phyloP scores from a whole-genome alignment of 2,113 vertebrate species.

The Pionites leucogaster region DNA sequence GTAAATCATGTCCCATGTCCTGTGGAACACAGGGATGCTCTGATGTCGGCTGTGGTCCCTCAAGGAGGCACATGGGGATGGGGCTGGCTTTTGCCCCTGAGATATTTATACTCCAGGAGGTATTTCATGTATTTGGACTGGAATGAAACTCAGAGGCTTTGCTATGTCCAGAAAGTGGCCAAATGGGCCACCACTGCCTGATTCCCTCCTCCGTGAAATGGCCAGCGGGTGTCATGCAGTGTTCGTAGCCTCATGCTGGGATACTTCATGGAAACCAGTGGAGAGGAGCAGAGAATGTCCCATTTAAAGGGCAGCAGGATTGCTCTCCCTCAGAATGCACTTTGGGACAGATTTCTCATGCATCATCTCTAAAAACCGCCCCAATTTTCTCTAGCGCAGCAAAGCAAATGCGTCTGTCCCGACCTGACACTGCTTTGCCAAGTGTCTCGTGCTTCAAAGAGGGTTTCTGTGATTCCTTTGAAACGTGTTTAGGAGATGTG shows the following conservation, averaged over 20 bases:
- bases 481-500: background rate
- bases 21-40: accelerated
- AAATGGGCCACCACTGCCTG: background rate
- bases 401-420: conserved; percentile 41
- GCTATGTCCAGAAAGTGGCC: background rate
- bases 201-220: accelerated
- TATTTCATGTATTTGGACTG: accelerated
- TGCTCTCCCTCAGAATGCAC: background rate
- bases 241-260: accelerated
- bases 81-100: background rate
- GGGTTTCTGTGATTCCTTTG: background rate
- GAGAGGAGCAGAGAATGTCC: background rate
- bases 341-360: background rate
- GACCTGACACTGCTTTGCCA: conserved; percentile 49
- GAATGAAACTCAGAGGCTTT: background rate
- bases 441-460: conserved; percentile 5
- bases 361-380: background rate
- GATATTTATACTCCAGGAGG: background rate
- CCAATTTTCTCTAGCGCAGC: background rate
- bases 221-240: accelerated
- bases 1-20: accelerated
- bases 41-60: accelerated
- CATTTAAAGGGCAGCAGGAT: accelerated
- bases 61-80: background rate
- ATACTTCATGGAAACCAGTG: background rate